phyloP scores from a whole-genome alignment of 2,113 vertebrate genomes.

The Machaerirhynchus nigripectus region DNA sequence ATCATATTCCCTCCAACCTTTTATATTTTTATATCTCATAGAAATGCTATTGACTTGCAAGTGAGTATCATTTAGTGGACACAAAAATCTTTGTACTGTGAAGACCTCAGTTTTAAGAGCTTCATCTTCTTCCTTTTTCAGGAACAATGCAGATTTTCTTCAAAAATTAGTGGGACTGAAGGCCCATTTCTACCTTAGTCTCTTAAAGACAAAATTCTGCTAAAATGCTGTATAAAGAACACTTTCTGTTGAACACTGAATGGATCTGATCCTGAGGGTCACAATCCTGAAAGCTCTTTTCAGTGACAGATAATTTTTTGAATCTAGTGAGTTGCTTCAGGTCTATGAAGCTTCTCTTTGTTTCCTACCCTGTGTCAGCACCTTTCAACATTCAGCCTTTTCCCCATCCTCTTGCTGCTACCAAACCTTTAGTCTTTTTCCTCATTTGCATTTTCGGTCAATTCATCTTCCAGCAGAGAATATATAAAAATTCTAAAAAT shows the following conservation, averaged over 20 bases:
- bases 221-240: neutral
- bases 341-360: neutral
- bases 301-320: neutral
- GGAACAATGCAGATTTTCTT: neutral
- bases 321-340: neutral
- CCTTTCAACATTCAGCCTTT: neutral
- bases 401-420: neutral
- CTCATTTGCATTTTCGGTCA: neutral
- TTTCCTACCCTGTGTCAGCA: neutral
- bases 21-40: neutral
- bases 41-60: neutral
- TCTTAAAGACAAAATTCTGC: neutral
- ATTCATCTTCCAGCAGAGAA: neutral
- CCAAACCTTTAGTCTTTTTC: neutral
- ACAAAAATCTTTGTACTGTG: neutral
- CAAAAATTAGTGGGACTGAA: neutral
- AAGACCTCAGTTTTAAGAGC: neutral
- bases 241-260: neutral
- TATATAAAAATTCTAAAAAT: neutral
- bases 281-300: neutral
- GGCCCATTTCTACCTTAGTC: neutral
- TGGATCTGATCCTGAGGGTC: neutral
- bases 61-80: neutral
- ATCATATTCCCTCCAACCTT: neutral
- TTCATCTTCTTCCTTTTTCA: neutral